Evolutionary conservation across 2,888 invertebrate genomes (phyloP).

Genomic region (Pherbina coryleti): DNA sequence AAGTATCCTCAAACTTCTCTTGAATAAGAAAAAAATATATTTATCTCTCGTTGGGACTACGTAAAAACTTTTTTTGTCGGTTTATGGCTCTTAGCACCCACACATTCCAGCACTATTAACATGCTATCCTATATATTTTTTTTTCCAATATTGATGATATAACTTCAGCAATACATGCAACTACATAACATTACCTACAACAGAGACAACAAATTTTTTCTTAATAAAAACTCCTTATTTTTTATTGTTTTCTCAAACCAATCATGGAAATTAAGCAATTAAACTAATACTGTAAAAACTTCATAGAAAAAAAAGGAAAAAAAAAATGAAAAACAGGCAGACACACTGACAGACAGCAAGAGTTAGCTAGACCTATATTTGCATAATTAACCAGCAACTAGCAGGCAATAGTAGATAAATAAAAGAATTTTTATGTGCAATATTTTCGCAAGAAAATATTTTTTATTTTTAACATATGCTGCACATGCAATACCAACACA

Average conservation of each 20-base stretch:
- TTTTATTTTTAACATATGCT: neutral
- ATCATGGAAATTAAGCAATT: neutral
- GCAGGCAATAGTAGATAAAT: constrained; percentile 26
- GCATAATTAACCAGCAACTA: neutral
- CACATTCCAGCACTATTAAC: too few species aligned
- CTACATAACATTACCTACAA: neutral
- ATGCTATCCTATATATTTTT: neutral
- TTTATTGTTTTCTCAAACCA: neutral
- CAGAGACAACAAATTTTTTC: neutral
- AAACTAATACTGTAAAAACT: too few species aligned
- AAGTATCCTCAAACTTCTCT: too few species aligned
- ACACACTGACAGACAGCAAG: too few species aligned
- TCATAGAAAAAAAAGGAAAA: too few species aligned
- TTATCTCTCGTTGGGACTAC: too few species aligned
- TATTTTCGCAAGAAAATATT: constrained; percentile 20
- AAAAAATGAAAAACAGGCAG: too few species aligned
- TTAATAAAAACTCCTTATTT: neutral
- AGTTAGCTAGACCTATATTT: neutral
- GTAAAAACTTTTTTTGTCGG: too few species aligned
- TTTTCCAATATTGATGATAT: neutral
- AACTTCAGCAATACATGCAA: neutral
- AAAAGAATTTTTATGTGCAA: constrained; percentile 47
- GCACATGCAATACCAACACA: constrained; percentile 31
- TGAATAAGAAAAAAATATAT: too few species aligned
- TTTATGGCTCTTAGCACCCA: too few species aligned